Evolutionary conservation across 2,888 invertebrate species (phyloP).

Genomic region (Ophioninae sp.): DNA sequence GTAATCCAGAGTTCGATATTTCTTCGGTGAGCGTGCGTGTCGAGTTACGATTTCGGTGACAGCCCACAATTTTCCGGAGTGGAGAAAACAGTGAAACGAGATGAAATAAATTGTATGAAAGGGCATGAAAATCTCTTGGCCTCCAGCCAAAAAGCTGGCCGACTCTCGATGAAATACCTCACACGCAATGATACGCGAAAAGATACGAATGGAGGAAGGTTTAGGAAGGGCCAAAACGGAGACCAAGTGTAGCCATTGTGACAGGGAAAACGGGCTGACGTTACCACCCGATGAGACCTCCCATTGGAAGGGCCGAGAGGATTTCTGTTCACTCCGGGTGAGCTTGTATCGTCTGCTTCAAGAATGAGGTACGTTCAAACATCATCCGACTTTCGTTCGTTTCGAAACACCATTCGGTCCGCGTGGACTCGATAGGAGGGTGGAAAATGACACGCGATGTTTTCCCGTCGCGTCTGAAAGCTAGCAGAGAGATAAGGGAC

Average conservation of each 20-base stretch:
- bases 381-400: not conserved
- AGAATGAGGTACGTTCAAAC: slow-evolving; percentile 1
- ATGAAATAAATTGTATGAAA: slow-evolving; percentile 17
- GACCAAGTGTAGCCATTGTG: slow-evolving; percentile 6
- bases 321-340: not conserved
- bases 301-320: not conserved
- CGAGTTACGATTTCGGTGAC: not conserved
- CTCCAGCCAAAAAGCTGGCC: slow-evolving; percentile 16
- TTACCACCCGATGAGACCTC: slow-evolving; percentile 9
- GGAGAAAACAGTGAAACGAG: not conserved
- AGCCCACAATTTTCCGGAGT: not conserved
- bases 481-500: slow-evolving; percentile 33
- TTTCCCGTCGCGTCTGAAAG: slow-evolving; percentile 27
- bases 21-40: not conserved
- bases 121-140: slow-evolving; percentile 20
- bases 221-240: slow-evolving; percentile 5
- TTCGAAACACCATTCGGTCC: not conserved
- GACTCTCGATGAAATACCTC: slow-evolving; percentile 1
- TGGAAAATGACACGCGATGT: slow-evolving; percentile 36
- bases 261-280: not conserved
- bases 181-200: slow-evolving; percentile 12
- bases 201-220: slow-evolving; percentile 1
- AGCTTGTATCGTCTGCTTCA: not conserved
- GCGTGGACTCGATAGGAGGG: not conserved
- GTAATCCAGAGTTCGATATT: not conserved